Percentiles rank a stretch among this genome's conserved stretches.
Evolutionary conservation across 2,888 invertebrate species (phyloP).

Genomic region (Pandemis corylana): DNA sequence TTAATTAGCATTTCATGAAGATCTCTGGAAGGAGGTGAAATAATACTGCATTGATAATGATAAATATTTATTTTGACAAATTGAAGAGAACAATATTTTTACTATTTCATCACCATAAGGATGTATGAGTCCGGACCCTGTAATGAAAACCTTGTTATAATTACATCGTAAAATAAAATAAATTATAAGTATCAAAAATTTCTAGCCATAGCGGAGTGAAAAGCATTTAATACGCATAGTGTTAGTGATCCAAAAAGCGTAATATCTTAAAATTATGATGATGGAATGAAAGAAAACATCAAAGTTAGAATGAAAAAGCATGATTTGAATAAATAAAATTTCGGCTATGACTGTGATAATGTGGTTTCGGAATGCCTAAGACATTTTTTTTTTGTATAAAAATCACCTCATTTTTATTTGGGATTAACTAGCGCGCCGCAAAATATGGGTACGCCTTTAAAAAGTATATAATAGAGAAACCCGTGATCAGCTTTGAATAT

Average conservation of each 20-base stretch:
- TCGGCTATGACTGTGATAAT: conserved; percentile 15
- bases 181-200: neutral
- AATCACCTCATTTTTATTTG: conserved; percentile 20
- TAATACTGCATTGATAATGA: conserved; percentile 13
- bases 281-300: neutral
- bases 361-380: conserved; percentile 6
- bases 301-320: neutral
- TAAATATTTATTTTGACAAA: conserved; percentile 14
- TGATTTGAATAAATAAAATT: neutral
- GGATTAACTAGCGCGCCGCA: conserved; percentile 4
- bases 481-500: conserved; percentile 22
- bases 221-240: neutral
- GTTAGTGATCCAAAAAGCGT: neutral
- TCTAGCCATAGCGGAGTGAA: neutral
- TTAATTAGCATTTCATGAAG: too few species aligned
- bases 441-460: neutral
- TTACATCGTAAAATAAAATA: neutral
- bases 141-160: neutral
- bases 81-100: neutral
- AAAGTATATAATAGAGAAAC: conserved; percentile 22
- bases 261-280: neutral
- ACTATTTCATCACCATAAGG: neutral
- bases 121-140: neutral
- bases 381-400: neutral
- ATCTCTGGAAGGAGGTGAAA: neutral